Evolutionary conservation across 1,140 invertebrate species (phyloP).

Genomic region (Ylistrum balloti): DNA sequence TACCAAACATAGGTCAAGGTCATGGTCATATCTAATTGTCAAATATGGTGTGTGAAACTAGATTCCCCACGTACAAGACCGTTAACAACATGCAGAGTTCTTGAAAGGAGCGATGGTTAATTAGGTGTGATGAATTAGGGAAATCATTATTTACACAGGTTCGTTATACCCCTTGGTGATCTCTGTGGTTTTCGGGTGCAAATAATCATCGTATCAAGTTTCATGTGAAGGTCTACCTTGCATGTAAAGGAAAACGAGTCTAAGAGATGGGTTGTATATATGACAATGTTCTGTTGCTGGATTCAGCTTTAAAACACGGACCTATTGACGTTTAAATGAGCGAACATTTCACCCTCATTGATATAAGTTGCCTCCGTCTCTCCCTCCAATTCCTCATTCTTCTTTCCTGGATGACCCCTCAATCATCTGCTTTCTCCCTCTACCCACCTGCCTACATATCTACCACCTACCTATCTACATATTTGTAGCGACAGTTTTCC

Average conservation of each 20-base stretch:
- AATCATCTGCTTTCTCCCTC: too few relatives aligned
- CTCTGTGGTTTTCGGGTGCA: conserved; percentile 9
- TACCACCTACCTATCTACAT: too few relatives aligned
- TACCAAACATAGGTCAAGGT: neutral
- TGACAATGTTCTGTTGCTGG: too few relatives aligned
- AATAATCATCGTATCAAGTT: neutral
- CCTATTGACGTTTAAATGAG: too few relatives aligned
- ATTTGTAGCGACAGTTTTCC: too few relatives aligned
- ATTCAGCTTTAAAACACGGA: too few relatives aligned
- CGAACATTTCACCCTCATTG: too few relatives aligned
- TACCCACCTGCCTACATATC: too few relatives aligned
- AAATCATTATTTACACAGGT: neutral
- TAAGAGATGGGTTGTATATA: neutral
- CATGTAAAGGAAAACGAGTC: neutral
- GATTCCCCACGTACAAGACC: neutral
- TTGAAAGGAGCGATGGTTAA: neutral
- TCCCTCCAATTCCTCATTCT: too few relatives aligned
- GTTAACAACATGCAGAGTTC: neutral
- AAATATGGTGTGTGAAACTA: neutral
- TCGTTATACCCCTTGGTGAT: neutral
- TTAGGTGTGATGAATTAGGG: neutral
- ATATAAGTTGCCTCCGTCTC: too few relatives aligned
- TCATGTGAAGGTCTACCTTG: neutral
- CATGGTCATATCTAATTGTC: neutral
- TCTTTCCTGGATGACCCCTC: too few relatives aligned